phyloP scores from a whole-genome alignment of 1,140 invertebrate species.

The Caerostris darwini region DNA sequence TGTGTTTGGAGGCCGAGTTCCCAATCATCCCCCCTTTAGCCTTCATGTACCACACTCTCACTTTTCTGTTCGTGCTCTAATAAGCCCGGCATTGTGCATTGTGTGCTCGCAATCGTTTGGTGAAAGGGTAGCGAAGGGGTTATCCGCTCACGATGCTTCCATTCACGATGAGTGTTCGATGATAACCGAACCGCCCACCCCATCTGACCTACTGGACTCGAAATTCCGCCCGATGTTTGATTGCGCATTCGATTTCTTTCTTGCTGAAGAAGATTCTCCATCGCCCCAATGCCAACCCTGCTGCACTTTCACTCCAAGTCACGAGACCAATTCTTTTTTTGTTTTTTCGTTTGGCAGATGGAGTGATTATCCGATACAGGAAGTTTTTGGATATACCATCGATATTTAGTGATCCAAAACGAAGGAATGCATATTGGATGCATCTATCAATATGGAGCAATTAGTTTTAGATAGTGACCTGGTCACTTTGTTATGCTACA shows the following conservation, averaged over 20 bases:
- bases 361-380: background rate
- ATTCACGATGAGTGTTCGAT: slow-evolving; percentile 41
- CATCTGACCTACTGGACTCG: slow-evolving; percentile 54
- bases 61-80: slow-evolving; percentile 59
- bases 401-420: slow-evolving; percentile 3
- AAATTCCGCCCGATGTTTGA: slow-evolving; percentile 25
- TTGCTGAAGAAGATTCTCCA: background rate
- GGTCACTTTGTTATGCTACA: too few species aligned
- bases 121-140: slow-evolving; percentile 6
- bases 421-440: background rate
- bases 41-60: slow-evolving; percentile 5
- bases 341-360: background rate
- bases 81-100: slow-evolving; percentile 70
- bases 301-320: slow-evolving; percentile 10
- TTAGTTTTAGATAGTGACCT: too few species aligned
- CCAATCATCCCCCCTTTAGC: slow-evolving; percentile 43
- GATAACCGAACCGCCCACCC: slow-evolving; percentile 61
- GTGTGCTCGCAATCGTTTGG: slow-evolving; percentile 8
- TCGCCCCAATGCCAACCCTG: slow-evolving; percentile 20
- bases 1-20: slow-evolving; percentile 34
- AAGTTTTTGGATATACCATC: background rate
- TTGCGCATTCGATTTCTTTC: background rate
- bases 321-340: background rate
- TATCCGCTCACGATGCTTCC: slow-evolving; percentile 36
- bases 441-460: background rate